Percentiles rank a stretch among this genome's conserved stretches.
phyloP scores from a whole-genome alignment of 2,113 vertebrate genomes.

The Calonectris borealis region DNA sequence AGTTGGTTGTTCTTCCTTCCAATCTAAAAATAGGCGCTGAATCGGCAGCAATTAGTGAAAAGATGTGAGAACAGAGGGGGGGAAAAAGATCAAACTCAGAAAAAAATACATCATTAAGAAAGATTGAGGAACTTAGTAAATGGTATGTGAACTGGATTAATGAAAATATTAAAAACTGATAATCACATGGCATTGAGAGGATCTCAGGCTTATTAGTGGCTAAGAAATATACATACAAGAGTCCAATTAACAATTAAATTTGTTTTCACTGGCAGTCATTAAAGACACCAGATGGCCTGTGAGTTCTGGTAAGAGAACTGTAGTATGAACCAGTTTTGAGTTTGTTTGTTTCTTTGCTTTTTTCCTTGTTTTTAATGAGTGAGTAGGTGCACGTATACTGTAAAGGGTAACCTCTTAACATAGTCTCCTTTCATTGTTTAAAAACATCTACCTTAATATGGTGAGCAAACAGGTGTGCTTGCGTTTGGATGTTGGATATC shows the following conservation, averaged over 20 bases:
- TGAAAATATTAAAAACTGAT: background rate
- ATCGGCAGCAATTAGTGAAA: background rate
- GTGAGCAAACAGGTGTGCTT: background rate
- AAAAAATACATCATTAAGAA: background rate
- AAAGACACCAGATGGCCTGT: background rate
- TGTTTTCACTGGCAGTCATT: background rate
- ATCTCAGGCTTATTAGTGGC: background rate
- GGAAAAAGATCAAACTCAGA: background rate
- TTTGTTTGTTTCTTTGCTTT: background rate
- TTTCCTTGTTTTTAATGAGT: background rate
- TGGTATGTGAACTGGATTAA: background rate
- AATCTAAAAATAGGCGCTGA: background rate
- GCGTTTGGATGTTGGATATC: background rate
- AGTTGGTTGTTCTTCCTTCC: background rate
- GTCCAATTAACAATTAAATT: slow-evolving; percentile 32
- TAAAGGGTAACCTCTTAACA: background rate
- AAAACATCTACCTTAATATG: background rate
- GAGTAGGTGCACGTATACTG: background rate
- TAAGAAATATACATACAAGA: background rate
- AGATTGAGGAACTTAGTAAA: background rate
- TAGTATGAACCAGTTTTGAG: slow-evolving; percentile 10
- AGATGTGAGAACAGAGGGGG: background rate
- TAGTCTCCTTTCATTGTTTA: background rate
- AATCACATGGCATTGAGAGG: background rate
- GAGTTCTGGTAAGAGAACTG: background rate